Percentiles rank a stretch among this genome's conserved stretches.
phyloP scores from a whole-genome alignment of 2,113 vertebrate genomes.

The Sarotherodon lohbergeri region DNA sequence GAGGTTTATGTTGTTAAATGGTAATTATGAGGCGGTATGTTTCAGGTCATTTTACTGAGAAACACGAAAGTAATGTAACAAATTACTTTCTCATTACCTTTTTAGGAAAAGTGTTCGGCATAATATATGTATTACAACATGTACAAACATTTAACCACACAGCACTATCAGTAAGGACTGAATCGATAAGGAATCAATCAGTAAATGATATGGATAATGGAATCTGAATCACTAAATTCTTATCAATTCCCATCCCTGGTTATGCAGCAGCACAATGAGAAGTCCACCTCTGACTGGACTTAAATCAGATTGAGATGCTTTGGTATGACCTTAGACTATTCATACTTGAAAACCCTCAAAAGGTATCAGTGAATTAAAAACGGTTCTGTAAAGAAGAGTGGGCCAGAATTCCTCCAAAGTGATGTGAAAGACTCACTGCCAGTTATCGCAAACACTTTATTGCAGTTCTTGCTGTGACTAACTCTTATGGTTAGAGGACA shows the following conservation, averaged over 20 bases:
- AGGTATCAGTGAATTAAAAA: neutral
- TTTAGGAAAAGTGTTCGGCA: neutral
- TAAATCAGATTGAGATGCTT: neutral
- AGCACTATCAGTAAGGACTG: neutral
- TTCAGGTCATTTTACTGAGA: neutral
- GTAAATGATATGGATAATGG: neutral
- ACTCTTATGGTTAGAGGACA: neutral
- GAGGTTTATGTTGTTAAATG: neutral
- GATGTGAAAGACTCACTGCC: neutral
- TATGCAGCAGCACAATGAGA: neutral
- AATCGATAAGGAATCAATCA: neutral
- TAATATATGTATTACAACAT: neutral
- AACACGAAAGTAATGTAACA: fast-evolving
- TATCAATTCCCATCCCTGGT: neutral
- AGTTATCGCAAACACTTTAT: neutral
- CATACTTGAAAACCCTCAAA: neutral
- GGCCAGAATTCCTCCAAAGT: neutral
- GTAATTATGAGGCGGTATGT: neutral
- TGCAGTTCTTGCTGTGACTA: neutral
- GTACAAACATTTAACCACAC: neutral
- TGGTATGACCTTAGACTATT: neutral
- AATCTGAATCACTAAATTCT: neutral
- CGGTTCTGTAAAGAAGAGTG: neutral
- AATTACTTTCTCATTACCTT: neutral
- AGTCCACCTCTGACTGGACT: neutral